Evolutionary conservation across 2,888 invertebrate species (phyloP).

Genomic region (Tuta absoluta): DNA sequence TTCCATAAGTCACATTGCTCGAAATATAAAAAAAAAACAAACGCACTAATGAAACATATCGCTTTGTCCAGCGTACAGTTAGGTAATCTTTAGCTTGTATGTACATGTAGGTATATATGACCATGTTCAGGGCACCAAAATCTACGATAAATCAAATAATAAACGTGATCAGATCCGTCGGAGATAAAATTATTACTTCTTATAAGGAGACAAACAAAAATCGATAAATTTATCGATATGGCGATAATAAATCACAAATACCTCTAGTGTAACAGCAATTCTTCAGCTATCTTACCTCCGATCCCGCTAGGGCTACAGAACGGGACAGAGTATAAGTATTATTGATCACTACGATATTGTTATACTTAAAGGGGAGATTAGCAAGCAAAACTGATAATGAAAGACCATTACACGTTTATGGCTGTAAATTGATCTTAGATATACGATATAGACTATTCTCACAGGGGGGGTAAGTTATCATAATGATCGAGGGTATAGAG

Average conservation of each 20-base stretch:
- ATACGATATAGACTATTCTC: background rate
- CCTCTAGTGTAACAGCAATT: background rate
- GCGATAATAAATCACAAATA: slow-evolving; percentile 7
- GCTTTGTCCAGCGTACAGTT: no score
- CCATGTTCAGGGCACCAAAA: background rate
- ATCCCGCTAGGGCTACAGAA: background rate
- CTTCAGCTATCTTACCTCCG: slow-evolving; percentile 1
- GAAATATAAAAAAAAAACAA: no score
- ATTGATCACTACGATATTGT: slow-evolving; percentile 13
- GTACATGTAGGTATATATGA: background rate
- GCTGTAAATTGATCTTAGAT: slow-evolving; percentile 7
- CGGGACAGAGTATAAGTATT: slow-evolving; percentile 5
- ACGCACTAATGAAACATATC: no score
- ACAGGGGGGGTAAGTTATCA: background rate
- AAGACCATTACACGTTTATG: slow-evolving; percentile 8
- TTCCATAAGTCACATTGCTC: no score
- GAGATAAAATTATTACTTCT: background rate
- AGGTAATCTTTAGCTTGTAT: no score
- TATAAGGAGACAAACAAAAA: slow-evolving; percentile 11
- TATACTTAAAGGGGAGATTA: slow-evolving; percentile 13
- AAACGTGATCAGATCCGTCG: background rate
- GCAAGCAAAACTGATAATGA: slow-evolving; percentile 14
- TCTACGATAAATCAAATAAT: background rate
- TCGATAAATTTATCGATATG: background rate
- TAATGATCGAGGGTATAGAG: no score